These are phyloP conservation scores for Cyphomyrus discorhynchus DNA, from an alignment of 2,113 vertebrate genomes.

Conservation along the genomic window DNA sequence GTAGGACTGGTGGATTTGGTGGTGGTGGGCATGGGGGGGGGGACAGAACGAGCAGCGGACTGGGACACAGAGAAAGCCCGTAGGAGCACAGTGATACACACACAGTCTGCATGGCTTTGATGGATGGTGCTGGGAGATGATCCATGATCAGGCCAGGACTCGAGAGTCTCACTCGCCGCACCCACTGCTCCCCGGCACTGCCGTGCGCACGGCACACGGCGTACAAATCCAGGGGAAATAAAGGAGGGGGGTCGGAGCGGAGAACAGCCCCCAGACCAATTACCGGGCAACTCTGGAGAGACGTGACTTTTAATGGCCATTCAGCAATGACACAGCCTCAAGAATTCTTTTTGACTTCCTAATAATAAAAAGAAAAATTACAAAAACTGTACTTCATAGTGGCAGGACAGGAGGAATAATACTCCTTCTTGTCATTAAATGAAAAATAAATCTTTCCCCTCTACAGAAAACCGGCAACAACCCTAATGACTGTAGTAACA, in stretches of 20 bases:
- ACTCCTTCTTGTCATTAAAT: slow-evolving; percentile 6
- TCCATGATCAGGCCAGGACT: slow-evolving; percentile 55
- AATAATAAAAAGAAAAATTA: slow-evolving; percentile 37
- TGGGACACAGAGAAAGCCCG: background rate
- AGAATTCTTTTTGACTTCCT: slow-evolving; percentile 31
- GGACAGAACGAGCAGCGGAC: background rate
- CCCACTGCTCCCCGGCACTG: background rate
- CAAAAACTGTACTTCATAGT: slow-evolving; percentile 24
- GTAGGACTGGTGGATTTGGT: background rate
- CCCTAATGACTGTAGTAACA: background rate
- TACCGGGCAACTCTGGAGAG: slow-evolving; percentile 30
- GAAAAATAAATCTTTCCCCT: slow-evolving; percentile 20
- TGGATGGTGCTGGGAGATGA: slow-evolving; percentile 29
- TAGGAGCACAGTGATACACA: background rate
- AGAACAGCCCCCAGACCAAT: slow-evolving; percentile 34
- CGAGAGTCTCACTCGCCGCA: slow-evolving; percentile 20
- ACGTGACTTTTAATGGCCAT: slow-evolving; percentile 32
- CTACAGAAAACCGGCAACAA: background rate
- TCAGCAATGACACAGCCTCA: slow-evolving; percentile 19
- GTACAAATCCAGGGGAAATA: slow-evolving; percentile 1
- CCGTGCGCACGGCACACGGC: background rate
- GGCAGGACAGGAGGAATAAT: slow-evolving; percentile 12
- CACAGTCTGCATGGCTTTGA: slow-evolving; percentile 21
- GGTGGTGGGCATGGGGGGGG: background rate
- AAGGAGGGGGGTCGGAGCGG: slow-evolving; percentile 30